Percentiles rank a stretch among this genome's conserved stretches.
Evolutionary conservation across 2,888 invertebrate genomes (phyloP).

Genomic region (Thelaira solivaga): DNA sequence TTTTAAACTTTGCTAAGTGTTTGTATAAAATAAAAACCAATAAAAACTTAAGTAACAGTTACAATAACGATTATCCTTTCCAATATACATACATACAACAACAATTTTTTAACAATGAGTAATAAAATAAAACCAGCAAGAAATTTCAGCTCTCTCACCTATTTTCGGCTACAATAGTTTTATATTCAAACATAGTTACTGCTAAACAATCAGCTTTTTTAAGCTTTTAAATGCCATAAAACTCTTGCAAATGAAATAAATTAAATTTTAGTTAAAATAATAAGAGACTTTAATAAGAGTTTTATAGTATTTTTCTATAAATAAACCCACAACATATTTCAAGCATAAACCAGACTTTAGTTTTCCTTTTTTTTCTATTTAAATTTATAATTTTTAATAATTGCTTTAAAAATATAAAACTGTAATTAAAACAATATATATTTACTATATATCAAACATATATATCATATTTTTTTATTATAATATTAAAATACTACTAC

Average conservation of each 20-base stretch:
- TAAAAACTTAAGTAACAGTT: constrained; percentile 16
- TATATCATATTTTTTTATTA: constrained; percentile 57
- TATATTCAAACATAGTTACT: background rate
- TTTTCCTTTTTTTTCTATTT: constrained; percentile 8
- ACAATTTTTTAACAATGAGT: no score
- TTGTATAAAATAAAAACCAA: constrained; percentile 19
- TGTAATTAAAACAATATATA: constrained; percentile 37
- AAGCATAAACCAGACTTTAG: constrained; percentile 9
- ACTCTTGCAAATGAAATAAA: background rate
- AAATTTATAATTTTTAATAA: constrained; percentile 17
- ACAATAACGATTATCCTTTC: constrained; percentile 12
- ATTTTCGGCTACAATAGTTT: constrained; percentile 22
- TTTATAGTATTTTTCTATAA: constrained; percentile 17
- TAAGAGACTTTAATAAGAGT: constrained; percentile 5
- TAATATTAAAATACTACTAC: constrained; percentile 62
- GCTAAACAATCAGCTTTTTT: background rate
- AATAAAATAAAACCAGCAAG: background rate
- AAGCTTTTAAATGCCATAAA: constrained; percentile 29
- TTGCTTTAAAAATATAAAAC: constrained; percentile 2
- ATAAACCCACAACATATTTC: constrained; percentile 7
- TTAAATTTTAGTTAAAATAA: background rate
- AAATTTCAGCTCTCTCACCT: background rate
- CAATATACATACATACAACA: background rate
- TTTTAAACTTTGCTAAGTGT: constrained; percentile 16
- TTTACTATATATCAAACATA: constrained; percentile 37